A percentile compares a stretch with the other conserved stretches of the same genome.
Conservation (phyloP, 53 echinoderm and acorn worm genomes). For the Temnopleurus reevesii region DNA sequence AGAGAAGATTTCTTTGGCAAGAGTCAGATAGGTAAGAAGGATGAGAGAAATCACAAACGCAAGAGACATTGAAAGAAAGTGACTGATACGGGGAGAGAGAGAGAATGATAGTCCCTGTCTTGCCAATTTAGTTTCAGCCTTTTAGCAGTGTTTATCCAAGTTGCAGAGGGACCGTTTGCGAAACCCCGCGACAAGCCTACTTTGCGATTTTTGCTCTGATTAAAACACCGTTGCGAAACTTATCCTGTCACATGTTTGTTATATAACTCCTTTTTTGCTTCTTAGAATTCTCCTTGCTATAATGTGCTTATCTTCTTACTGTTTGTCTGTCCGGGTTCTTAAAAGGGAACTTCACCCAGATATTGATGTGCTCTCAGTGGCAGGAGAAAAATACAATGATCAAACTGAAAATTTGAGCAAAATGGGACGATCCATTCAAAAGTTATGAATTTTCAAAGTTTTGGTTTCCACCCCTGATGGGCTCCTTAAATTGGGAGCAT, state of each 20-base stretch:
- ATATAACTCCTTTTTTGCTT: background rate
- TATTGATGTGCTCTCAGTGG: too few relatives aligned
- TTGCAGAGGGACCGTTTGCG: background rate
- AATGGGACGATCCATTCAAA: too few relatives aligned
- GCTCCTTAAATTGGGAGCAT: too few relatives aligned
- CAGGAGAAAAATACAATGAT: too few relatives aligned
- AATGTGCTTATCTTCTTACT: too few relatives aligned
- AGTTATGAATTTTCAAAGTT: too few relatives aligned
- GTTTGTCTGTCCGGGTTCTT: too few relatives aligned
- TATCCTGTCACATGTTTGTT: background rate
- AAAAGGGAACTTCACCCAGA: too few relatives aligned
- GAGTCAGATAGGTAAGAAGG: background rate
- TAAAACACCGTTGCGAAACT: slow-evolving; percentile 11
- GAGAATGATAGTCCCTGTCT: background rate
- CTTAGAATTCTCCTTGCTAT: background rate
- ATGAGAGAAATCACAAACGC: background rate
- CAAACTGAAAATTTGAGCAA: too few relatives aligned
- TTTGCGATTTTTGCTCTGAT: slow-evolving; percentile 25
- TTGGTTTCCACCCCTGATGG: too few relatives aligned
- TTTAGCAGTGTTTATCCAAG: slow-evolving; percentile 37
- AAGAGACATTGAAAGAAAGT: background rate
- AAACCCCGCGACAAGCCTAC: background rate
- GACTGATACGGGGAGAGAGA: background rate
- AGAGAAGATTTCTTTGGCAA: too few relatives aligned
- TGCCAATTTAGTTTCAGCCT: slow-evolving; percentile 38